These are phyloP conservation scores for Paelopatides confundens DNA, from an alignment of 53 echinoderm and acorn worm species.

Conservation along the genomic window DNA sequence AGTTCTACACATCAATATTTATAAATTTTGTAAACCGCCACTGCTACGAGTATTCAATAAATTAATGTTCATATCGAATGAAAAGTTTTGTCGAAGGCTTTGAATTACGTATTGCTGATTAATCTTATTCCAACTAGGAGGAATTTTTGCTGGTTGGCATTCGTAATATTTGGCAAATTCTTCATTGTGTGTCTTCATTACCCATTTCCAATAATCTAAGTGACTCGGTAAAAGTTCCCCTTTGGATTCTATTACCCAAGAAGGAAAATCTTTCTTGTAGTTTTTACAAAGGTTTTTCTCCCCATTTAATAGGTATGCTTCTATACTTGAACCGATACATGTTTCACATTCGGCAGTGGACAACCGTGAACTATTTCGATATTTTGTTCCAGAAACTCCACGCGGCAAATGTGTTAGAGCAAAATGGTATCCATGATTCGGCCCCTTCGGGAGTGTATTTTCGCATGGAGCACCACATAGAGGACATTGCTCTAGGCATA, in stretches of 20 bases:
- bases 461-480: too few species aligned
- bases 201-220: neutral
- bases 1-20: too few species aligned
- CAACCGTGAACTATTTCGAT: neutral
- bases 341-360: neutral
- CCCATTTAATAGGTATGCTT: neutral
- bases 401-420: neutral
- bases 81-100: too few species aligned
- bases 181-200: neutral
- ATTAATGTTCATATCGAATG: too few species aligned
- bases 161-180: too few species aligned
- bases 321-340: neutral
- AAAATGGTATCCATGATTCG: neutral
- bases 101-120: too few species aligned
- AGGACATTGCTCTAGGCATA: conserved; percentile 8
- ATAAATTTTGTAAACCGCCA: too few species aligned
- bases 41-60: too few species aligned
- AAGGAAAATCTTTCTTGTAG: neutral
- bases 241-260: neutral
- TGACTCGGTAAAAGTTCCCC: neutral
- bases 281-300: neutral
- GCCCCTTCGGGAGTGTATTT: neutral
- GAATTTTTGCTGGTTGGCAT: neutral
- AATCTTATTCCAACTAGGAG: neutral
- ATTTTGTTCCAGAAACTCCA: neutral